phyloP scores from a whole-genome alignment of 2,888 invertebrate species.

The Megastigmus dorsalis region DNA sequence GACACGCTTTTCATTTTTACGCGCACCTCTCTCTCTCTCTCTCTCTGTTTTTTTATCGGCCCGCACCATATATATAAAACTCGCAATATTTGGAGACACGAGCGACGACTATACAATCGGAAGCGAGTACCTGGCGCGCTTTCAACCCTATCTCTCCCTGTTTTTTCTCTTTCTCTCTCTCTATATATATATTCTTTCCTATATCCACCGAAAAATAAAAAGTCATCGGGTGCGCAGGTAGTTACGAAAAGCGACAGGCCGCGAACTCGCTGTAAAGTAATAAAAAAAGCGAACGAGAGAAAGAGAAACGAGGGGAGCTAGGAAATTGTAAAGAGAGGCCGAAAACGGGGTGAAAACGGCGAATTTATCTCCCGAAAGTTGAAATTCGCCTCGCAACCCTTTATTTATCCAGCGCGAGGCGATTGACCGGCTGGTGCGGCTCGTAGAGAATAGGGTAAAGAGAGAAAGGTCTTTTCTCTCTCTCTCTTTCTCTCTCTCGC shows the following conservation, averaged over 20 bases:
- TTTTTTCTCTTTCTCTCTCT: conserved; percentile 5
- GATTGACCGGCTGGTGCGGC: conserved; percentile 52
- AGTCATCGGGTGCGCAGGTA: background rate
- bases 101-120: conserved; percentile 16
- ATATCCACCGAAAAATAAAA: background rate
- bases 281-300: background rate
- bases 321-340: conserved; percentile 19
- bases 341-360: conserved; percentile 54
- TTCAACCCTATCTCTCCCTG: background rate
- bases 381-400: conserved; percentile 66
- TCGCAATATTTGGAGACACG: conserved; percentile 9
- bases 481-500: conserved; percentile 13
- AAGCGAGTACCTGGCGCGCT: background rate
- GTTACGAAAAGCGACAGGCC: background rate
- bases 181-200: too few species aligned
- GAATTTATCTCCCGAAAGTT: conserved; percentile 53
- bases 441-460: conserved; percentile 50
- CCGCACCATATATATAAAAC: too few species aligned
- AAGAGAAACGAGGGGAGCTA: background rate
- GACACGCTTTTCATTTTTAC: conserved; percentile 40
- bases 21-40: too few species aligned
- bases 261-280: conserved; percentile 36
- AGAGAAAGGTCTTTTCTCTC: conserved; percentile 30
- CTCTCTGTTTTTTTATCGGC: background rate
- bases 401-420: conserved; percentile 69